Evolutionary conservation across 2,888 invertebrate genomes (phyloP).

Genomic region (Gymnoscelis rufifasciata): DNA sequence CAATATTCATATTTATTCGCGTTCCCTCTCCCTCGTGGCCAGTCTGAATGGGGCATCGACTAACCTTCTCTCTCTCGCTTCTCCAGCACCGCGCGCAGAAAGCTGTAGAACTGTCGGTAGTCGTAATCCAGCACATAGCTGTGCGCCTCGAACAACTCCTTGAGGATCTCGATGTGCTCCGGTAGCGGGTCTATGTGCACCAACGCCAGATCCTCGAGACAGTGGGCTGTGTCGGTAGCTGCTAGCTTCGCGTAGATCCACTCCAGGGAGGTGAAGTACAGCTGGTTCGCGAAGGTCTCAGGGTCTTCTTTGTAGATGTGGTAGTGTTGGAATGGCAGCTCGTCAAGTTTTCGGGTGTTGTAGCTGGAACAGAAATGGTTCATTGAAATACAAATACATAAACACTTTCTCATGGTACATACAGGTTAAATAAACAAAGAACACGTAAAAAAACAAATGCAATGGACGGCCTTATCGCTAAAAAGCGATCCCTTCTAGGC

Average conservation of each 20-base stretch:
- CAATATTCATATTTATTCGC: no score
- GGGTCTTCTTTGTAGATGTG: slow-evolving; percentile 76
- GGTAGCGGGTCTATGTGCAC: slow-evolving; percentile 68
- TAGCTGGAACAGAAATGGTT: slow-evolving; percentile 77
- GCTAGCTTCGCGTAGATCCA: slow-evolving; percentile 91
- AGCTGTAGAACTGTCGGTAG: slow-evolving; percentile 89
- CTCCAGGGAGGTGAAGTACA: slow-evolving; percentile 85
- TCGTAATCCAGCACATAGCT: slow-evolving; percentile 88
- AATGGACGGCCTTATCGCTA: no score
- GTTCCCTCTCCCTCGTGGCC: no score
- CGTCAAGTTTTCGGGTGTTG: slow-evolving; percentile 89
- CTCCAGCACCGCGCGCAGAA: slow-evolving; percentile 67
- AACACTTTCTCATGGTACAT: no score
- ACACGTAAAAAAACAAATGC: no score
- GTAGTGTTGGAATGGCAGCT: slow-evolving; percentile 88
- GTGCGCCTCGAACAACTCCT: slow-evolving; percentile 84
- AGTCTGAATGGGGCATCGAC: no score
- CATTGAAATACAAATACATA: no score
- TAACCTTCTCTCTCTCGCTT: slow-evolving; percentile 50
- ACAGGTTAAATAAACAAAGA: no score
- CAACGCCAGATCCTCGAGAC: slow-evolving; percentile 86
- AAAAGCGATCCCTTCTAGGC: no score
- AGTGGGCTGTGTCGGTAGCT: slow-evolving; percentile 86
- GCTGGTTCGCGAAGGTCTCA: slow-evolving; percentile 80
- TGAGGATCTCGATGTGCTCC: slow-evolving; percentile 78